Evolutionary conservation across 2,888 invertebrate genomes (phyloP).

Genomic region (Plemyria rubiginata): DNA sequence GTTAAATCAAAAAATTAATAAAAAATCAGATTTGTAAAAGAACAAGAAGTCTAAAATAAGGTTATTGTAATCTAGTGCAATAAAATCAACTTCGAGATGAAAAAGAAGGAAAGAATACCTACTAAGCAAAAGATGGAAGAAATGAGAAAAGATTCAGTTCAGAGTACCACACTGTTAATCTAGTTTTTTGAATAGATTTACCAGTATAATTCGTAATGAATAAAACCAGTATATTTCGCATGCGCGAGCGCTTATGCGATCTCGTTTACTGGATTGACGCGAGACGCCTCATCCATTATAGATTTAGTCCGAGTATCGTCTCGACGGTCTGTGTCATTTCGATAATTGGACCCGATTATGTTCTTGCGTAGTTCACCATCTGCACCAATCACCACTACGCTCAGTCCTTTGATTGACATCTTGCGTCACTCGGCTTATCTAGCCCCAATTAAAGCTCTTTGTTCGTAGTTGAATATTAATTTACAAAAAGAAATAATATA

Average conservation of each 20-base stretch:
- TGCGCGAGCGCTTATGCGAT: slow-evolving; percentile 59
- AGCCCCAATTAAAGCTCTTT: slow-evolving; percentile 66
- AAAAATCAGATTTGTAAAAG: too few relatives aligned
- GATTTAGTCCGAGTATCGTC: slow-evolving; percentile 76
- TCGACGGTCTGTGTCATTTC: slow-evolving; percentile 75
- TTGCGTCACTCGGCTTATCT: slow-evolving; percentile 72
- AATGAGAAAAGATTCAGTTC: neutral
- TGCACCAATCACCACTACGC: slow-evolving; percentile 54
- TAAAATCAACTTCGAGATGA: neutral
- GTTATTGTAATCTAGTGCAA: neutral
- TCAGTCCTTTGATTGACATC: slow-evolving; percentile 70
- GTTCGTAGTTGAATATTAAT: slow-evolving; percentile 39
- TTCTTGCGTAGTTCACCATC: slow-evolving; percentile 73
- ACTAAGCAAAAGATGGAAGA: neutral
- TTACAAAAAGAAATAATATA: too few relatives aligned
- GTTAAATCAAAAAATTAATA: too few relatives aligned
- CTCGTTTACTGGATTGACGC: slow-evolving; percentile 79
- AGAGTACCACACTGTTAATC: neutral
- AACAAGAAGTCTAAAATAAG: too few relatives aligned
- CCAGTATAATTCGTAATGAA: slow-evolving; percentile 33
- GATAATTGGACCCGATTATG: slow-evolving; percentile 77
- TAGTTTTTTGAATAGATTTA: slow-evolving; percentile 10
- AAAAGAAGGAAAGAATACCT: neutral
- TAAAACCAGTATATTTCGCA: slow-evolving; percentile 31
- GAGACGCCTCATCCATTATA: slow-evolving; percentile 83